Evolutionary conservation across 2,797 vertebrate genomes (phyloP), one percentile per base, ranked within the genome.

Genomic region (Salmo trutta): DNA sequence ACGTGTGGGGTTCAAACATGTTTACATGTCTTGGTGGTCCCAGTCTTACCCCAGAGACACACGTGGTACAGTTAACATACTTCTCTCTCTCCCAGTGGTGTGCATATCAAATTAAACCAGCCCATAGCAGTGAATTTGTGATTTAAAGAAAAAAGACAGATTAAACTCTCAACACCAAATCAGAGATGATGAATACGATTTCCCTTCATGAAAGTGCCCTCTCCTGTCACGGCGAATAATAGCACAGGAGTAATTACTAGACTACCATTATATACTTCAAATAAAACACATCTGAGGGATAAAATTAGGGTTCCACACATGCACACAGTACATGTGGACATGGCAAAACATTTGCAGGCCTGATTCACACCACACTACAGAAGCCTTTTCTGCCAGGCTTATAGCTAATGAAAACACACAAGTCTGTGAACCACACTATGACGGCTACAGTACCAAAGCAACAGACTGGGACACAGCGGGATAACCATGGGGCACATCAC

Each of bases 21-120:
- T 54, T 79, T 72, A 79, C 31, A 53, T 29, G 14, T 41, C 64
- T 8, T 82, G 27, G 71, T 59, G 62, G 68, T 80, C 72, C 16
- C n/a, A 75, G 17, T 71, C 79, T 54, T 59, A 80, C 75, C 54
- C 69, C 56, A 19, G 1, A 81, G 78, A 54, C 68, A 68, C 24
- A 29, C 1, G 84, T 79, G 81, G 78, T 78, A 77, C 79, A 83
- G 90, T 92, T 90, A 90, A 78, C 80, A 87, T 75, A 77, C 21
- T 10, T 24, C 1, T 24, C 59, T 24, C 59, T 85, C 71, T 83
- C 65, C 70, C 77, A 85, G 83, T 79, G 78, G 82, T 75, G 74
- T 84, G 82, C 73, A 83, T 85, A 81, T 80, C 75, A 74, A 86
- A 85, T 84, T 80, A 79, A 85, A 77, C 81, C 54, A 14, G 77